These are phyloP conservation scores for Ganaspis sp. DNA, from an alignment of 1,140 invertebrate species.

Conservation along the genomic window DNA sequence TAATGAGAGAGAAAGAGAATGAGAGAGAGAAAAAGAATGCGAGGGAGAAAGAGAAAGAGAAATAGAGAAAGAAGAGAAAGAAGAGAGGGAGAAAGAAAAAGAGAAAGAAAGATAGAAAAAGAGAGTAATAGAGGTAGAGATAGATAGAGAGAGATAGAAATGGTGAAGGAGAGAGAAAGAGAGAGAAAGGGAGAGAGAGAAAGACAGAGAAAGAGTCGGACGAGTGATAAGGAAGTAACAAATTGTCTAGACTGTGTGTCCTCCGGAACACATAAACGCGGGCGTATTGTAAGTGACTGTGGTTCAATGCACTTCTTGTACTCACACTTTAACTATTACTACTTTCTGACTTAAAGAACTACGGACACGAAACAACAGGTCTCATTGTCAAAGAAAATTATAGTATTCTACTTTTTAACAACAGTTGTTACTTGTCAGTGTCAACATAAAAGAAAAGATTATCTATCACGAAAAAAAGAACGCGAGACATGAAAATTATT, in stretches of 20 bases:
- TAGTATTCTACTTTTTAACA: too few relatives aligned
- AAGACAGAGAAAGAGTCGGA: slow-evolving; percentile 49
- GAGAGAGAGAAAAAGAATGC: neutral
- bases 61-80: neutral
- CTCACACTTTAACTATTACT: neutral
- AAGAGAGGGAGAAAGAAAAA: neutral
- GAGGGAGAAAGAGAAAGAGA: too few relatives aligned
- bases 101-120: neutral
- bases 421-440: too few relatives aligned
- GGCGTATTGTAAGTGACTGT: neutral
- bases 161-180: neutral
- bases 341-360: neutral
- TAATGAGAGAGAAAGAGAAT: neutral
- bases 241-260: slow-evolving; percentile 64
- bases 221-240: slow-evolving; percentile 72
- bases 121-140: neutral
- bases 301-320: slow-evolving; percentile 24
- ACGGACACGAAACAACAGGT: neutral
- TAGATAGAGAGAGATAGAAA: neutral
- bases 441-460: too few relatives aligned
- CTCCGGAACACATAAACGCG: slow-evolving; percentile 18
- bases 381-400: too few relatives aligned
- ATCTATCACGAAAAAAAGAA: too few relatives aligned
- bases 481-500: too few relatives aligned
- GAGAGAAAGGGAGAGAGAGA: slow-evolving; percentile 21